A percentile compares a stretch with the other conserved stretches of the same genome.
Evolutionary conservation across 2,888 invertebrate species (phyloP).

Genomic region (Dinocampus coccinellae): DNA sequence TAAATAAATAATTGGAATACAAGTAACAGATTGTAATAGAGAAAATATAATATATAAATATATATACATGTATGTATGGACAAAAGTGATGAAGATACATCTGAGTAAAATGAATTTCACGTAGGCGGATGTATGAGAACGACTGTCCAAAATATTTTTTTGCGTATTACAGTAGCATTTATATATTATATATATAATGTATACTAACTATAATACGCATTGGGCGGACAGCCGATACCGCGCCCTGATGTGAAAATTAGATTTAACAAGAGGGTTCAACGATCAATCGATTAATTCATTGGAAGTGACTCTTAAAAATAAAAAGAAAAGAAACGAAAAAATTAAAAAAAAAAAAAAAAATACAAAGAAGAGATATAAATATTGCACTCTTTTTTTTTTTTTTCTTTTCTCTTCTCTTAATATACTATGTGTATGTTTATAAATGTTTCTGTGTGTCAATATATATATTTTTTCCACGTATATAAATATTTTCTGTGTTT

Average conservation of each 20-base stretch:
- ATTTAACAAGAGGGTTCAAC: slow-evolving; percentile 49
- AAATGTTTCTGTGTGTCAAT: no score
- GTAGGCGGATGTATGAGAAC: neutral
- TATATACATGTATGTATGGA: no score
- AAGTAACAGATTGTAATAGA: neutral
- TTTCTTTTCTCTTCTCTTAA: no score
- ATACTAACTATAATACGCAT: slow-evolving; percentile 47
- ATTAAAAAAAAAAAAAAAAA: no score
- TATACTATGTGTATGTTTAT: no score
- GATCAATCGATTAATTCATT: slow-evolving; percentile 54
- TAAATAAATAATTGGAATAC: neutral
- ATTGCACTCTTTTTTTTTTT: slow-evolving; percentile 30
- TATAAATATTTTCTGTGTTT: slow-evolving; percentile 33
- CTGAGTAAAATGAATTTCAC: neutral
- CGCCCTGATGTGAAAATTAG: slow-evolving; percentile 60
- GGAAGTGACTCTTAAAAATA: neutral
- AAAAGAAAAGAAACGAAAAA: slow-evolving; percentile 25
- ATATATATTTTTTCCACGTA: no score
- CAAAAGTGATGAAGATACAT: neutral
- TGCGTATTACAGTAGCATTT: slow-evolving; percentile 7
- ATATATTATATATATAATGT: slow-evolving; percentile 4
- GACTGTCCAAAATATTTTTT: slow-evolving; percentile 15
- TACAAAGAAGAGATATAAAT: no score
- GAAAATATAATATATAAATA: neutral
- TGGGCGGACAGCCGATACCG: slow-evolving; percentile 57